phyloP scores from a whole-genome alignment of 2,113 vertebrate genomes.

The Erinaceus europaeus region DNA sequence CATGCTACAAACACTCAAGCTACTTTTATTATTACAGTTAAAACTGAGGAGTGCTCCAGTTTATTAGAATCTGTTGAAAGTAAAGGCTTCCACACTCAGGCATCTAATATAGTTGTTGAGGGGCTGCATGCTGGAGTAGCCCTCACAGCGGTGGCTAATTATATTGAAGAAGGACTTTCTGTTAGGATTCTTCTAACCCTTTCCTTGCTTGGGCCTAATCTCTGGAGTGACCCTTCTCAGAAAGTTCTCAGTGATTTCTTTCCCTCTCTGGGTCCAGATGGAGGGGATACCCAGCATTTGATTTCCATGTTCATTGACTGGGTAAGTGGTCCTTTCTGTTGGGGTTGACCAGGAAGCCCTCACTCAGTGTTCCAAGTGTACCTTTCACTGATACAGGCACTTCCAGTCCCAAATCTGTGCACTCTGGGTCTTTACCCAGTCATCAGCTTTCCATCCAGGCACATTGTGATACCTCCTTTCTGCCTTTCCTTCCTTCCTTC shows the following conservation, averaged over 20 bases:
- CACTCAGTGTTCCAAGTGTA: not conserved
- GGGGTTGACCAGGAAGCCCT: not conserved
- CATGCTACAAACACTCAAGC: not conserved
- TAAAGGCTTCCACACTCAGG: too few relatives aligned
- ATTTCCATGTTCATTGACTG: not conserved
- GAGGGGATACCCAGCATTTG: not conserved
- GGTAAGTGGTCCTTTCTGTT: not conserved
- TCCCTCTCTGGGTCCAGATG: not conserved
- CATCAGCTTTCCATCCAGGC: not conserved
- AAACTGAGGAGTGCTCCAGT: not conserved
- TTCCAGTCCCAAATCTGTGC: not conserved
- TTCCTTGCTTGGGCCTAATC: not conserved
- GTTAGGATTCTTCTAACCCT: not conserved
- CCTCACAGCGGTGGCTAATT: not conserved
- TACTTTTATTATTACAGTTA: constrained; percentile 8
- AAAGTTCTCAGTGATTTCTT: not conserved
- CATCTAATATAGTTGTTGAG: not conserved
- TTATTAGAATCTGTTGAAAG: not conserved
- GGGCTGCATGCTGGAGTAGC: accelerated
- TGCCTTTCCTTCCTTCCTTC: too few relatives aligned
- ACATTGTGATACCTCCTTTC: too few relatives aligned
- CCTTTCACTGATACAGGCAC: accelerated
- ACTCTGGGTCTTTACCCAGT: not conserved
- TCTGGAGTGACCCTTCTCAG: not conserved
- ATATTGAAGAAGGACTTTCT: not conserved